phyloP scores from a whole-genome alignment of 2,113 vertebrate species.

The Archilochus colubris region DNA sequence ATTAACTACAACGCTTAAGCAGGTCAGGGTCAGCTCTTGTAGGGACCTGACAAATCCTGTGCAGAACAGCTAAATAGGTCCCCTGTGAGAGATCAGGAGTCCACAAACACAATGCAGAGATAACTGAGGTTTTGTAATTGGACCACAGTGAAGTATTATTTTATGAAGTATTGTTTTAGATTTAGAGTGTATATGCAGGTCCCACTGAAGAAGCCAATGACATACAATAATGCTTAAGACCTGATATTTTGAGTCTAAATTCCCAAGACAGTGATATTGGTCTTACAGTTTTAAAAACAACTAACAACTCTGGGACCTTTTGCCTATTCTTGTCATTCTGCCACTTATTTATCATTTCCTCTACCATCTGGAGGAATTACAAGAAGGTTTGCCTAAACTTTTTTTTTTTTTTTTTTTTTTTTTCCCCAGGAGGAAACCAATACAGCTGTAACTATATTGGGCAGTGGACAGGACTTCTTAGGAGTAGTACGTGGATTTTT shows the following conservation, averaged over 20 bases:
- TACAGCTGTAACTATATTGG: neutral
- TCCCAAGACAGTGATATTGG: neutral
- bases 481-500: neutral
- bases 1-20: neutral
- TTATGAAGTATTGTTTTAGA: neutral
- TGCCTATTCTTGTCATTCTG: neutral
- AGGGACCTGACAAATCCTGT: neutral
- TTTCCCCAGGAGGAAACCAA: neutral
- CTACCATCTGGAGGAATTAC: neutral
- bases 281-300: neutral
- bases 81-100: neutral
- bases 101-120: neutral
- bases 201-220: neutral
- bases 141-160: neutral
- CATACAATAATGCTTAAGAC: neutral
- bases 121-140: neutral
- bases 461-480: neutral
- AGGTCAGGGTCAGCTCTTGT: neutral
- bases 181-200: neutral
- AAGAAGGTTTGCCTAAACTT: neutral
- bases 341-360: neutral
- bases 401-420: neutral
- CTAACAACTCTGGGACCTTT: fast-evolving
- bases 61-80: neutral
- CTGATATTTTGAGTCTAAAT: neutral